Conservation (phyloP, 2,113 vertebrate genomes). For the Prunella himalayana region DNA sequence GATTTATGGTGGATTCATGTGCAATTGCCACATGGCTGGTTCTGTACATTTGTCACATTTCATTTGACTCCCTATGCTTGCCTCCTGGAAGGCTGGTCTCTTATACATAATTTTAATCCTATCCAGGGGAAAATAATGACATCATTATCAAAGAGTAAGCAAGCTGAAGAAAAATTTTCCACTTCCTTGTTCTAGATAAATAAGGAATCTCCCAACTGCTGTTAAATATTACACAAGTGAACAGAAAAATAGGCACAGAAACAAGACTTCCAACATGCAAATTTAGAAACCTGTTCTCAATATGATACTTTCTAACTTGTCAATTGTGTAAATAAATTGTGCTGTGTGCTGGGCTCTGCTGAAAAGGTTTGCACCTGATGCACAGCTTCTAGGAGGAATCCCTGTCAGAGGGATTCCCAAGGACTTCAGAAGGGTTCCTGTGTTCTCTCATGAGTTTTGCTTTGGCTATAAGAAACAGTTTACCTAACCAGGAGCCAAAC, state of each 20-base stretch:
- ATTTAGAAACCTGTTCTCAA: not conserved
- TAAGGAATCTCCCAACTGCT: not conserved
- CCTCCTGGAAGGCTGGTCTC: not conserved
- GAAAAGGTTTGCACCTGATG: not conserved
- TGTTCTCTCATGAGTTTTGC: not conserved
- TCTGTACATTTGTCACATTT: slow-evolving; percentile 29
- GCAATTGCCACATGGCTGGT: not conserved
- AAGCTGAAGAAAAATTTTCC: not conserved
- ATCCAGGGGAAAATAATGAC: not conserved
- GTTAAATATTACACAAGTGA: not conserved
- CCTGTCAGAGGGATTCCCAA: not conserved
- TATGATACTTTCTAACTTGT: not conserved
- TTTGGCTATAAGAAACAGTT: not conserved
- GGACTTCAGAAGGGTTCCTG: not conserved
- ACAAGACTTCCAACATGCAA: not conserved
- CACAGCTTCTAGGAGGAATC: not conserved
- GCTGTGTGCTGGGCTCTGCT: not conserved
- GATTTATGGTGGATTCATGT: not conserved
- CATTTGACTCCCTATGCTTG: not conserved
- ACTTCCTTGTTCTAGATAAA: not conserved
- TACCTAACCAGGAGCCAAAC: not conserved
- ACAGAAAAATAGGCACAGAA: not conserved
- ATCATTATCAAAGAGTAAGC: not conserved
- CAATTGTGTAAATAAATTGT: not conserved
- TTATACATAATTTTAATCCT: not conserved